Percentiles rank a stretch among this genome's conserved stretches.
phyloP scores from a whole-genome alignment of 2,797 vertebrate species.

The Phrynocephalus vlangalii region DNA sequence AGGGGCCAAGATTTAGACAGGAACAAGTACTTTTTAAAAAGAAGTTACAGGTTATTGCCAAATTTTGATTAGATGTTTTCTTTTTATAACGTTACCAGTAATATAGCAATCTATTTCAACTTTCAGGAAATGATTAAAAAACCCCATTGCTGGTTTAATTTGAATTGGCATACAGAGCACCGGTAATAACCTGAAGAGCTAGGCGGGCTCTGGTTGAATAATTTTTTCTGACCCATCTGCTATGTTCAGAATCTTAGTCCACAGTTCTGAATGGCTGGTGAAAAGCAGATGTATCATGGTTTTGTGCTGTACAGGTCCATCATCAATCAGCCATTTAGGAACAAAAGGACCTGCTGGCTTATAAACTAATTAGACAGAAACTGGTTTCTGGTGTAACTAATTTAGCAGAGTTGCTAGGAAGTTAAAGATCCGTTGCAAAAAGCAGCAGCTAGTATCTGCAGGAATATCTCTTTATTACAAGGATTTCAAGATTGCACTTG shows the following conservation, averaged over 20 bases:
- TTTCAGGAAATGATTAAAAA: slow-evolving; percentile 38
- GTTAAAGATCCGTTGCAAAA: slow-evolving; percentile 44
- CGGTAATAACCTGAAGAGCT: background rate
- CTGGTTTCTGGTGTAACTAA: slow-evolving; percentile 62
- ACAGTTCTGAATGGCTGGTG: slow-evolving; percentile 33
- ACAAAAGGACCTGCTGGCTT: slow-evolving; percentile 63
- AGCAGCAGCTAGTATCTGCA: slow-evolving; percentile 13
- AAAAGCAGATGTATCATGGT: slow-evolving; percentile 42
- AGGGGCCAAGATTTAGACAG: slow-evolving; percentile 55
- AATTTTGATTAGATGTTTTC: slow-evolving; percentile 30
- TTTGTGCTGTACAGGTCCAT: slow-evolving; percentile 49
- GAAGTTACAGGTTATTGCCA: slow-evolving; percentile 47
- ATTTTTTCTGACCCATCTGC: slow-evolving; percentile 29
- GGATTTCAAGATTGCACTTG: slow-evolving; percentile 33
- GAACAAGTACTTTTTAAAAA: slow-evolving; percentile 60
- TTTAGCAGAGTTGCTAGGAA: slow-evolving; percentile 57
- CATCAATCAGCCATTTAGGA: slow-evolving; percentile 66
- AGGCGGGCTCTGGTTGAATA: background rate
- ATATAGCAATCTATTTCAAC: background rate
- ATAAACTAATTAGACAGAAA: slow-evolving; percentile 65
- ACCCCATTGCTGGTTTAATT: slow-evolving; percentile 37
- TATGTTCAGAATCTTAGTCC: slow-evolving; percentile 34
- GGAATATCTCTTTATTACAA: slow-evolving; percentile 43
- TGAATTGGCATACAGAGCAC: slow-evolving; percentile 33
- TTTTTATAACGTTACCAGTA: slow-evolving; percentile 32